phyloP scores from a whole-genome alignment of 2,113 vertebrate species.

The Amphiprion percula region DNA sequence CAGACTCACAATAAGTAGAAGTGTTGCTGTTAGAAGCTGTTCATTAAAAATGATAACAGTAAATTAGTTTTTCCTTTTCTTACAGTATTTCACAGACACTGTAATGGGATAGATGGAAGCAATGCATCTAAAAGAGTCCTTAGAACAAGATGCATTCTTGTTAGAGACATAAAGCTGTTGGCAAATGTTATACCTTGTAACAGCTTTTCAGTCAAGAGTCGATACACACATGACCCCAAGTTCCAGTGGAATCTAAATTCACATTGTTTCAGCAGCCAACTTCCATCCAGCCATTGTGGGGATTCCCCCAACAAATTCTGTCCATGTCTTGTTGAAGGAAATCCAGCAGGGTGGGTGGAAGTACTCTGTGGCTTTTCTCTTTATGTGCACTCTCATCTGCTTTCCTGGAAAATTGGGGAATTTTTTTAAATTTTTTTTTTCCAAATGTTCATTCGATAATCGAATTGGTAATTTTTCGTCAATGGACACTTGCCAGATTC shows the following conservation, averaged over 20 bases:
- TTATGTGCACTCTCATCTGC: not conserved
- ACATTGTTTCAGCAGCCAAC: conserved; percentile 5
- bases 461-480: not conserved
- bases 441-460: conserved; percentile 5
- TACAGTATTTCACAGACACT: no score
- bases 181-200: not conserved
- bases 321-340: conserved; percentile 14
- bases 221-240: not conserved
- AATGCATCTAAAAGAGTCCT: not conserved
- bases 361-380: conserved; percentile 16
- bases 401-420: conserved; percentile 23
- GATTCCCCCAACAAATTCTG: conserved; percentile 9
- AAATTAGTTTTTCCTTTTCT: no score
- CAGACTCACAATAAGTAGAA: no score
- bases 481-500: conserved; percentile 2
- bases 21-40: no score
- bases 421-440: no score
- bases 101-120: no score
- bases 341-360: conserved; percentile 25
- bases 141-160: not conserved
- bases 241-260: not conserved
- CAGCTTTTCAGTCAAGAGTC: conserved; percentile 1
- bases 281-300: conserved; percentile 6
- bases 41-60: no score
- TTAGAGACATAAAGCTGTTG: not conserved